Evolutionary conservation across 2,113 vertebrate genomes (phyloP).

Genomic region (Odocoileus virginianus): DNA sequence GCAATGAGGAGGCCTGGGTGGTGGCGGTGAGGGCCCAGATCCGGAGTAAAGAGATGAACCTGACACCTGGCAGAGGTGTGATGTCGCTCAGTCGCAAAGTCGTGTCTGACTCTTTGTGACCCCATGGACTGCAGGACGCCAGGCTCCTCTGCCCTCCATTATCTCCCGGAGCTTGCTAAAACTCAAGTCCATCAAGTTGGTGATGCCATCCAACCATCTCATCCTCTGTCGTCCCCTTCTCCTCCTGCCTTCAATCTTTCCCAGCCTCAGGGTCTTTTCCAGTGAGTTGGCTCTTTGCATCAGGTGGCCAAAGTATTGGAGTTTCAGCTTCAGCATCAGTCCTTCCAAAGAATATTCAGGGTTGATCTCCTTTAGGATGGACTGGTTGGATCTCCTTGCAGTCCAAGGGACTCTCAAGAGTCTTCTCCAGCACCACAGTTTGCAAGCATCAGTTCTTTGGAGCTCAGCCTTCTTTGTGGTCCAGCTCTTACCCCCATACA

Average conservation of each 20-base stretch:
- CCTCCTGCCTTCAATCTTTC: background rate
- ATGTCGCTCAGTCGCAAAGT: accelerated
- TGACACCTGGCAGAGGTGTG: accelerated
- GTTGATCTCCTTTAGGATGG: too few relatives aligned
- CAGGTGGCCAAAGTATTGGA: background rate
- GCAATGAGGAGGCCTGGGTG: background rate
- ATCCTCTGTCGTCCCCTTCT: background rate
- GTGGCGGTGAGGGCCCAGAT: too few relatives aligned
- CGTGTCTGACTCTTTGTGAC: background rate
- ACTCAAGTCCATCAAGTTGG: background rate
- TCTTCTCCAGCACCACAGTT: background rate
- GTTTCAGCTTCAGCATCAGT: background rate
- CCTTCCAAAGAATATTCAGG: background rate
- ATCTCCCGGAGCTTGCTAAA: background rate
- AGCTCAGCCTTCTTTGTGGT: background rate
- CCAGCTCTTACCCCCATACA: background rate
- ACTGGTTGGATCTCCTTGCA: background rate
- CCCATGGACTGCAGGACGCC: accelerated
- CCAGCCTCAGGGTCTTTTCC: background rate
- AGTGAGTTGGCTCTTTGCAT: background rate
- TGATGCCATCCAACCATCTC: background rate
- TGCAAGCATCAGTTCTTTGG: background rate
- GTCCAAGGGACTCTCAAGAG: background rate
- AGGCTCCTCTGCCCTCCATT: background rate
- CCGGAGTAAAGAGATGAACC: background rate